Evolutionary conservation across 2,797 vertebrate species (phyloP), one percentile per base, ranked within the genome.

Genomic region (Synaphobranchus kaupii): DNA sequence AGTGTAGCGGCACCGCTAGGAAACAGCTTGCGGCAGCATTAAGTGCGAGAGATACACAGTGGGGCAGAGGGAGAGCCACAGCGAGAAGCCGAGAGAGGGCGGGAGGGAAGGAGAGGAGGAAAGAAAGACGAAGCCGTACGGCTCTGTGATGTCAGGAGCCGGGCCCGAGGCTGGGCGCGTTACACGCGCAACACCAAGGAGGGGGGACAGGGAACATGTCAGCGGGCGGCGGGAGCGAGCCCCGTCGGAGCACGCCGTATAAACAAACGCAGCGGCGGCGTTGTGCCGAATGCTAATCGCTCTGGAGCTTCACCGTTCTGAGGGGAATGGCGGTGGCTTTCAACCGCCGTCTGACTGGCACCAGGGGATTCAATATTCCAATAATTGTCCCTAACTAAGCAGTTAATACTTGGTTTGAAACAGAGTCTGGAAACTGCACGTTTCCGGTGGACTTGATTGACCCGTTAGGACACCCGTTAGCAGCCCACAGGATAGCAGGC

Each of bases 11-110:
- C 63, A 4, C 83, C 52, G 60, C 88, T 83, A 76, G 76, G 83
- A 87, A 84, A 81, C 86, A 89, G 88, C 88, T 82, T 89, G 88
- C 81, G 88, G 88, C 73, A 31, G 83, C 47, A 48, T 83, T 54
- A 87, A 56, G 83, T 50, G 73, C 58, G 84, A 68, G 39, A 87
- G 85, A 73, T 44, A 63, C 63, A 76, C 82, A 66, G 76, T 58
- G 76, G 83, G 81, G 47, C 34, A 66, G 85, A 50, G 47, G 44
- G 22, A 82, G 20, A 12, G 85, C n/a, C 25, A 66, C 25, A 85
- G 48, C 80, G 13, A 76, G 83, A 82, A 50, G 50, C 28, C 13
- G 22, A 2, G 82, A 47, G 83, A 58, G 58, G 20, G 84, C 31
- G 50, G 31, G 4, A 12, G 15, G 50, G 0, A 8, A 28, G 71